Base-by-base conservation (phyloP, 30 jellyfish, hydroid and myxozoan species). In the Aurelia coerulea region DNA sequence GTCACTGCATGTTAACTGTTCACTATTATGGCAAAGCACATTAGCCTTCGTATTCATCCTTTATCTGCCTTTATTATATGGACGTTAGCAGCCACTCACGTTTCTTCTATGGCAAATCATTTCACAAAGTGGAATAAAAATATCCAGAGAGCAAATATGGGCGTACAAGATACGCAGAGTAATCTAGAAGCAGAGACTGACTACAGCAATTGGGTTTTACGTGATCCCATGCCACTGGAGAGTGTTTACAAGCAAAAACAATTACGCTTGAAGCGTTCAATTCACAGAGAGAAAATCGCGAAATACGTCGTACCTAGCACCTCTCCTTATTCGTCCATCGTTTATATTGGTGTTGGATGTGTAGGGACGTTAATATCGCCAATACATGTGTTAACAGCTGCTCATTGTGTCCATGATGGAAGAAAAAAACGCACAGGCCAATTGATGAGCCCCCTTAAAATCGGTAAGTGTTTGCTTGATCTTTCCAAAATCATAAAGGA, bases 321-420 rank as follows among this genome's bases (percentile, higher is more conserved):
- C 15, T 62, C 93, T 7, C 96, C 96, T 3, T 88, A 88, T 60
- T 69, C 89, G 15, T 88, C 96, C 1, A 68, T 88, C 2, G 96
- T 88, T 12, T 37, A 60, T 67, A 72, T 88, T 6, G 39, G 78
- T 10, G 81, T 88, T 42, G 96, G 96, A 18, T 88, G 96, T 76
- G 62, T 79, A 1, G 96, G 96, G 54, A 79, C 91, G 42, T 66
- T 88, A 75, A 79, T 88, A 53, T 88, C 96, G 19, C 86, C 80
- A 17, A 58, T 35, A 34, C 96, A 88, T 58, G 96, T 79, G 35
- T 65, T 88, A 74, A 88, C 96, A 13, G 91, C 91, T 1, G 96
- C 96, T 34, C 96, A 88, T 51, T 88, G 96, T 79, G 86, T 88
- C 35, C 89, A 75, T 73, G 91, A 88, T 65, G 96, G 96, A 31